Evolutionary conservation across 2,113 vertebrate species (phyloP).

Genomic region (Oophaga pumilio): DNA sequence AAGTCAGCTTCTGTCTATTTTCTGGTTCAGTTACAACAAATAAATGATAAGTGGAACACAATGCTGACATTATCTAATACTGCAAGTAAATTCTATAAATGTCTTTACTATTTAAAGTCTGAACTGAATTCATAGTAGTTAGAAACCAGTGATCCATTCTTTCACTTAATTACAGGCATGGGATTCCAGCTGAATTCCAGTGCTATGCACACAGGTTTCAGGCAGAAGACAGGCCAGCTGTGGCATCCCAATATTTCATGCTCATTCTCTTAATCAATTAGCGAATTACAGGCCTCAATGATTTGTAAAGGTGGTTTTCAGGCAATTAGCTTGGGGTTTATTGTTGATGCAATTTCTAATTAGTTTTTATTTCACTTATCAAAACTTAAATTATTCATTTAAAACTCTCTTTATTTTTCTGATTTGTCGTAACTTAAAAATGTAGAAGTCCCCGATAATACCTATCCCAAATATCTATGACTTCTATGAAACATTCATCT

Average conservation of each 20-base stretch:
- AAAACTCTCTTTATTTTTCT: neutral
- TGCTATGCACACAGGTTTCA: constrained; percentile 5
- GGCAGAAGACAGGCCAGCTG: neutral
- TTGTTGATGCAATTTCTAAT: neutral
- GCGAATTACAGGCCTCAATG: constrained; percentile 9
- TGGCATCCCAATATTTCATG: constrained; percentile 9
- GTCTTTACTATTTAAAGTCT: constrained; percentile 14
- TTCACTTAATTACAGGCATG: constrained; percentile 11
- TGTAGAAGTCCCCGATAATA: neutral
- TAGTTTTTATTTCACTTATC: neutral
- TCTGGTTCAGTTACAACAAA: neutral
- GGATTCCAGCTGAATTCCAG: neutral
- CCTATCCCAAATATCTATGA: neutral
- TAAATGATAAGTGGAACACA: neutral
- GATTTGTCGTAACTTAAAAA: neutral
- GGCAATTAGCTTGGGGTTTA: constrained; percentile 10
- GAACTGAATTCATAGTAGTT: constrained; percentile 12
- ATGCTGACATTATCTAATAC: neutral
- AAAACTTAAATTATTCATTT: neutral
- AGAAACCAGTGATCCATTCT: constrained; percentile 38
- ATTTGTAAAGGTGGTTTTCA: constrained; percentile 25
- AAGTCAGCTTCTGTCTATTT: neutral
- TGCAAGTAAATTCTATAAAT: neutral
- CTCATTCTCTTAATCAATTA: constrained; percentile 39
- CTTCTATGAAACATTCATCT: neutral